A percentile compares a stretch with the other conserved stretches of the same genome.
These are phyloP conservation scores for Norana najaformis DNA, from an alignment of 2,888 invertebrate species.

Conservation along the genomic window DNA sequence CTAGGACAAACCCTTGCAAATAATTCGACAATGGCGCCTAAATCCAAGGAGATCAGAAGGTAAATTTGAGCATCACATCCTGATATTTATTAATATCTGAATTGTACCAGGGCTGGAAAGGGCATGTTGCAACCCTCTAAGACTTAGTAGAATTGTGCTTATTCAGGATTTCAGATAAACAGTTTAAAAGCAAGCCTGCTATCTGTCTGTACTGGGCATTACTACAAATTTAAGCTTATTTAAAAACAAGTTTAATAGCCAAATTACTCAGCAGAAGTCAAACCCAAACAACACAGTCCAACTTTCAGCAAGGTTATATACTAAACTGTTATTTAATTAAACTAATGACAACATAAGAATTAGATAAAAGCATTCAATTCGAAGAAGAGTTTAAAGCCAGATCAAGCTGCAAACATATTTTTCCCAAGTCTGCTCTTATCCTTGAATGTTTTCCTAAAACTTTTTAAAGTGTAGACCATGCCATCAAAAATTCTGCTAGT, in stretches of 20 bases:
- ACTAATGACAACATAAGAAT: not conserved
- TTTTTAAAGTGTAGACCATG: not conserved
- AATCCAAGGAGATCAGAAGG: no score
- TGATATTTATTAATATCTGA: not conserved
- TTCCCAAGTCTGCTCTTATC: not conserved
- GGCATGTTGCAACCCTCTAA: no score
- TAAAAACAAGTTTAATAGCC: not conserved
- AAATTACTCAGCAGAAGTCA: not conserved
- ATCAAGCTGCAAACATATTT: not conserved
- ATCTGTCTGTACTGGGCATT: not conserved
- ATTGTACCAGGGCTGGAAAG: not conserved
- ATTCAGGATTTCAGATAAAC: not conserved
- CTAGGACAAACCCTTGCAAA: not conserved
- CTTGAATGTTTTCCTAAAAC: not conserved
- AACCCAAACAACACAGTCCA: not conserved
- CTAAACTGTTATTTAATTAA: not conserved
- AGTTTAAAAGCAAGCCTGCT: not conserved
- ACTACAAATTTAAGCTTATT: not conserved
- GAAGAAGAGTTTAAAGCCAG: not conserved
- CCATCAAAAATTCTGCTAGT: not conserved
- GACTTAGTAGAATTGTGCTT: not conserved
- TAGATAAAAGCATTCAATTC: not conserved
- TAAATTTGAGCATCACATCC: not conserved
- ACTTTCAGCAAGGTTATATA: not conserved
- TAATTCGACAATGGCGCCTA: not conserved